Base-by-base conservation (phyloP, 92 coral and sea anemone genomes). In the Parazoanthus swiftii region DNA sequence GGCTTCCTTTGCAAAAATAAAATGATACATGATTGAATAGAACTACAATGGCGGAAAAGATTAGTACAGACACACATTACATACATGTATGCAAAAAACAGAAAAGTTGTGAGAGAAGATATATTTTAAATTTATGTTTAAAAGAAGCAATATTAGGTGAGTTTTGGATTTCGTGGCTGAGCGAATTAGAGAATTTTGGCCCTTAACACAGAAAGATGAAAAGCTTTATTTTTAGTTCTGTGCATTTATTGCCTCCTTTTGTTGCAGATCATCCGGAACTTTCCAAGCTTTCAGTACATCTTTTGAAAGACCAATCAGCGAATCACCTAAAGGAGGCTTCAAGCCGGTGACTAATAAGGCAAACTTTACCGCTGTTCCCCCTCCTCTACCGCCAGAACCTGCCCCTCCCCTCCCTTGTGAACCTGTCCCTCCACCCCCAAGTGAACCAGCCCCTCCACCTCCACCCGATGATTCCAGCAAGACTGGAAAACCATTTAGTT, bases 361-460 rank as follows among this genome's bases (percentile, higher is more conserved):
- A 23, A 77, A 88, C 39, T 96, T 95, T 70, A 81, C 82, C 21
- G 92, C 94, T 59, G 96, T 95, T 4, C 95, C 98, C 48, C 97
- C 98, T 51, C 96, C 95, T 63, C 93, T 94, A 6, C 95, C 98
- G 13, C 91, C 81, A 65, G 94, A 92, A 67, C 93, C 93, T 35
- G 85, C 95, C 42, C 92, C 95, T 37, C 96, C 95, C 54, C 97
- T 93, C 74, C 98, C 98, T 23, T 86, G 89, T 76, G 91, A 92
- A 80, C 98, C 94, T 21, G 93, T 93, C 63, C 93, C 91, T 18
- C 93, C 93, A 16, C 89, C 82, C 18, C 86, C 89, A 8, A 43
- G 48, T 67, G 91, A 73, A 43, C 79, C 88, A 3, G 88, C 77
- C n/a, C 88, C 84, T 5, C 89, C 89, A 76, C 83, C 92, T 29